Evolutionary conservation across 2,113 vertebrate genomes (phyloP), one percentile per base, ranked within the genome.

Genomic region (Pimephales promelas): DNA sequence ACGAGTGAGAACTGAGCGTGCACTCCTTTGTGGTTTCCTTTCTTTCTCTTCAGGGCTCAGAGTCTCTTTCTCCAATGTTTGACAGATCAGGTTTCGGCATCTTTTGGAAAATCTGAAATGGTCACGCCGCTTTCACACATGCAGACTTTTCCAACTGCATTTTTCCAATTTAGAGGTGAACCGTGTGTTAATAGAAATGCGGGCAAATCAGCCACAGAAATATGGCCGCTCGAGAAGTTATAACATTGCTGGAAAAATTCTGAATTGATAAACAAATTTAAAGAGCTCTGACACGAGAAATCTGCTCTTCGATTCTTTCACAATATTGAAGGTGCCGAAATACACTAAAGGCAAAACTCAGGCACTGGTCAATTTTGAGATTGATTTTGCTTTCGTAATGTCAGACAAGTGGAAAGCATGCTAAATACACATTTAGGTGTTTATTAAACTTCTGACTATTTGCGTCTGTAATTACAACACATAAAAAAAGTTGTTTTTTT

Each of bases 91-190:
- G n/a, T 59, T 47, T 64, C 62, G n/a, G 68, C 73, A 54, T 59
- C 34, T 73, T 76, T 52, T 49, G 72, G 72, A 84, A 84, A 66
- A 24, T 54, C 73, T 81, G 18, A 81, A 77, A 31, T 64, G n/a
- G n/a, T 20, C 11, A 22, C 40, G 4, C 11, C 5, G n/a, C 40
- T 72, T 72, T 45, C n/a, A 45, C 40, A 45, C 36, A 43, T 54
- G 8, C 45, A 54, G 26, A 66, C 56, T 2, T 76, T 84, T 68
- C 56, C 59, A 24, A 52, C 61, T 45, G 31, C 47, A 68, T 61
- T 49, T 71, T 45, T n/a, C n/a, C 11, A 24, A n/a, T 45, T 72
- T 72, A 14, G 40, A 72, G 40, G 11, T 8, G 40, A 72, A 45
- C 11, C 5, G 40, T 45, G 68, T 14, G 36, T 7, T 40, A 45